These are phyloP conservation scores for Pavo muticus DNA, from an alignment of 2,113 vertebrate species.

Conservation along the genomic window DNA sequence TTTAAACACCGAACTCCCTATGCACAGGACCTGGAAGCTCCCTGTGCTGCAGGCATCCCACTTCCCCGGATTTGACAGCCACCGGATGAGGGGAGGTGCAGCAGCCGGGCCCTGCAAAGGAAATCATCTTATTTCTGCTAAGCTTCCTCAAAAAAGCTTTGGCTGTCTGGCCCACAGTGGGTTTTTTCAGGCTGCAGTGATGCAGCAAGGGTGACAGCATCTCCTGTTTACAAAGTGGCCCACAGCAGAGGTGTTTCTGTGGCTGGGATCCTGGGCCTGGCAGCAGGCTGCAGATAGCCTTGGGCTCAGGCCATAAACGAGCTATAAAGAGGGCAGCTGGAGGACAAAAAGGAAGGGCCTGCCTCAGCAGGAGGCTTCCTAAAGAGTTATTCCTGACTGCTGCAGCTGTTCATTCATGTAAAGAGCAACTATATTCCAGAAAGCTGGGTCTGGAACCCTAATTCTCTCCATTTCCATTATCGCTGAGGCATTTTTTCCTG, in stretches of 20 bases:
- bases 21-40: not conserved
- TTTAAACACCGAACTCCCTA: not conserved
- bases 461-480: not conserved
- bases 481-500: not conserved
- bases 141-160: not conserved
- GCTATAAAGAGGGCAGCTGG: not conserved
- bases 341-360: not conserved
- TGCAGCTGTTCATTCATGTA: not conserved
- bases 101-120: not conserved
- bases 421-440: not conserved
- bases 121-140: not conserved
- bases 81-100: fast-evolving
- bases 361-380: not conserved
- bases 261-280: not conserved
- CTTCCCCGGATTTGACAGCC: not conserved
- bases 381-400: not conserved
- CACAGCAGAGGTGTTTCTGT: not conserved
- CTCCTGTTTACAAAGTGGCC: not conserved
- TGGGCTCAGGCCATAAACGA: not conserved
- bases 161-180: not conserved
- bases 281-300: not conserved
- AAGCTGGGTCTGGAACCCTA: not conserved
- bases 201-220: not conserved
- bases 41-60: not conserved
- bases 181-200: not conserved